Conservation (phyloP, 2,888 invertebrate species). For the Noctua fimbriata region DNA sequence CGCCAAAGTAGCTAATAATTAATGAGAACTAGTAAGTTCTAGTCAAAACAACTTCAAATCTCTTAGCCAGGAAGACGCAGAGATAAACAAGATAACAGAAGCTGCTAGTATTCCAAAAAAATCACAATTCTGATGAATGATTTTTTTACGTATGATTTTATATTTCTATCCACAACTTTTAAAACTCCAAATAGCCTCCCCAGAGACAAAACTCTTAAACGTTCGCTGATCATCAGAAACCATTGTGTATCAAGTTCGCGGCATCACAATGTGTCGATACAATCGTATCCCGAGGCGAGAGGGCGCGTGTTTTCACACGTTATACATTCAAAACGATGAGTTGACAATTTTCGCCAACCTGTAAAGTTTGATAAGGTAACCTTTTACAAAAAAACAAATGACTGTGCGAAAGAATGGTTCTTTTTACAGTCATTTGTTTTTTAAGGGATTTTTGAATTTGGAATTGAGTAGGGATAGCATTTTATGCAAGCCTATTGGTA, state of each 20-base stretch:
- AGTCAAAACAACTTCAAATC: no score
- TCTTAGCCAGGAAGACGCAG: no score
- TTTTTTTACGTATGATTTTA: no score
- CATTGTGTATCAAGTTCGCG: slow-evolving; percentile 61
- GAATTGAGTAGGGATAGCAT: not conserved
- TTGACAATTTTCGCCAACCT: slow-evolving; percentile 76
- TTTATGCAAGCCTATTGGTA: no score
- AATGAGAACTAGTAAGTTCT: no score
- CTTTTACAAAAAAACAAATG: slow-evolving; percentile 22
- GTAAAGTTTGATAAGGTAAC: slow-evolving; percentile 26
- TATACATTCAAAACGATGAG: slow-evolving; percentile 84
- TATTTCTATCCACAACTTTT: not conserved
- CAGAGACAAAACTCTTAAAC: slow-evolving; percentile 44
- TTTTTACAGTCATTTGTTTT: not conserved
- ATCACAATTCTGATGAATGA: no score
- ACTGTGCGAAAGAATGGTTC: not conserved
- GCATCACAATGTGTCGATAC: slow-evolving; percentile 69
- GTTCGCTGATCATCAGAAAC: slow-evolving; percentile 47
- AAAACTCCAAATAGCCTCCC: slow-evolving; percentile 21
- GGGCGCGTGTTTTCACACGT: slow-evolving; percentile 81
- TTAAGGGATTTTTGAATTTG: not conserved
- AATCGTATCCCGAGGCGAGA: slow-evolving; percentile 69
- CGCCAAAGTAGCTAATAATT: no score
- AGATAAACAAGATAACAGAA: no score
- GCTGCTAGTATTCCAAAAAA: no score